Evolutionary conservation across 1,140 invertebrate genomes (phyloP).

Genomic region (Tetramorium alpestre): DNA sequence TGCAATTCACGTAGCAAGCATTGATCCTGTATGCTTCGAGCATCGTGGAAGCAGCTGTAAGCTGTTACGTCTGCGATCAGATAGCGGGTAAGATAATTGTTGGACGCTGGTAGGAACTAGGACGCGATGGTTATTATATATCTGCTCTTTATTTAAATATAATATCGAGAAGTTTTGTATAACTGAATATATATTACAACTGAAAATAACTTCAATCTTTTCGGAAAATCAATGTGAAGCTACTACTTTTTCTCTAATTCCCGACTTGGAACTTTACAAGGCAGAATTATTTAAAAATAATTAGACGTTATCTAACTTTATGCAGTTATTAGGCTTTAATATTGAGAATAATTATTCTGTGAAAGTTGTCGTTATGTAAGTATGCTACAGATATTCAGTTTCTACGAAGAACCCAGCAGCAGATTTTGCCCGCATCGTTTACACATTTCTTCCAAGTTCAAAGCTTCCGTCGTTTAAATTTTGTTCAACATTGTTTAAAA

Average conservation of each 20-base stretch:
- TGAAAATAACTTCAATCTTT: neutral
- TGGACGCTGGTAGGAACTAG: neutral
- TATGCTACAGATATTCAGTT: neutral
- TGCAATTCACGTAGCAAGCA: neutral
- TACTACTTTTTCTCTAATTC: neutral
- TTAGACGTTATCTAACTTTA: neutral
- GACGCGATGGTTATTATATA: neutral
- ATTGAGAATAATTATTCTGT: neutral
- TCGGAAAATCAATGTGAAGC: neutral
- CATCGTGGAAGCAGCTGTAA: conserved; percentile 25
- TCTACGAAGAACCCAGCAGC: neutral
- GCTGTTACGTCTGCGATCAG: conserved; percentile 28
- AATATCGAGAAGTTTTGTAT: neutral
- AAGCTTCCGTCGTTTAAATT: neutral
- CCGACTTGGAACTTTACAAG: neutral
- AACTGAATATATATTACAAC: no score
- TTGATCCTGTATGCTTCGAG: conserved; percentile 2
- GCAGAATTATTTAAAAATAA: neutral
- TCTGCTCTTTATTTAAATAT: neutral
- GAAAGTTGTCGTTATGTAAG: conserved; percentile 27
- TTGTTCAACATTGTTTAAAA: neutral
- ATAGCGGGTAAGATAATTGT: conserved; percentile 7
- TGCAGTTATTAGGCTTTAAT: neutral
- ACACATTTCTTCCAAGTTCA: neutral
- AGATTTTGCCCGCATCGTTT: neutral